These are phyloP conservation scores for Eueides isabella DNA, from an alignment of 1,140 invertebrate genomes.

Conservation along the genomic window DNA sequence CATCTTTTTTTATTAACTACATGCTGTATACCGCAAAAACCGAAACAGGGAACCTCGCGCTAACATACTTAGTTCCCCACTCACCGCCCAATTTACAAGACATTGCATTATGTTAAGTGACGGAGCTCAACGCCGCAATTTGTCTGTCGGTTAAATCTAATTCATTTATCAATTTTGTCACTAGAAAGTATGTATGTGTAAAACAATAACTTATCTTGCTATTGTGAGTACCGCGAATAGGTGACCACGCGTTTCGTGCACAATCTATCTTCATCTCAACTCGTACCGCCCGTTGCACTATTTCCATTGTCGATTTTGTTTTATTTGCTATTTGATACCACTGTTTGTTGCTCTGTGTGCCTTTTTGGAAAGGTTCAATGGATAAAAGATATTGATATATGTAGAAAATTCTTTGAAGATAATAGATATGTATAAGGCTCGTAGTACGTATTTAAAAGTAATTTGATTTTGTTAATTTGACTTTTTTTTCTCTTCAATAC, in stretches of 20 bases:
- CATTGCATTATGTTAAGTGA: no score
- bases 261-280: conserved; percentile 67
- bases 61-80: background rate
- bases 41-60: background rate
- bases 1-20: background rate
- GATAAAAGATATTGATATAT: background rate
- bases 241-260: conserved; percentile 61
- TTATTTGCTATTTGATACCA: conserved; percentile 27
- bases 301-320: conserved; percentile 42
- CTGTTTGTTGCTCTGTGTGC: background rate
- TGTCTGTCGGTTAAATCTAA: no score
- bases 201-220: conserved; percentile 36
- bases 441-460: no score
- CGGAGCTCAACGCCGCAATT: no score
- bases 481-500: no score
- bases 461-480: no score
- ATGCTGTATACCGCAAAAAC: background rate
- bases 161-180: no score
- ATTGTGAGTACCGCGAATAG: conserved; percentile 44
- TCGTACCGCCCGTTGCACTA: conserved; percentile 17
- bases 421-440: no score
- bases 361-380: background rate
- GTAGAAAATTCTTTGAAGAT: background rate
- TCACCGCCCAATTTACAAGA: background rate
- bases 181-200: conserved; percentile 7